These are phyloP conservation scores for Aleadryas rufinucha DNA, from an alignment of 2,113 vertebrate genomes.

Conservation along the genomic window DNA sequence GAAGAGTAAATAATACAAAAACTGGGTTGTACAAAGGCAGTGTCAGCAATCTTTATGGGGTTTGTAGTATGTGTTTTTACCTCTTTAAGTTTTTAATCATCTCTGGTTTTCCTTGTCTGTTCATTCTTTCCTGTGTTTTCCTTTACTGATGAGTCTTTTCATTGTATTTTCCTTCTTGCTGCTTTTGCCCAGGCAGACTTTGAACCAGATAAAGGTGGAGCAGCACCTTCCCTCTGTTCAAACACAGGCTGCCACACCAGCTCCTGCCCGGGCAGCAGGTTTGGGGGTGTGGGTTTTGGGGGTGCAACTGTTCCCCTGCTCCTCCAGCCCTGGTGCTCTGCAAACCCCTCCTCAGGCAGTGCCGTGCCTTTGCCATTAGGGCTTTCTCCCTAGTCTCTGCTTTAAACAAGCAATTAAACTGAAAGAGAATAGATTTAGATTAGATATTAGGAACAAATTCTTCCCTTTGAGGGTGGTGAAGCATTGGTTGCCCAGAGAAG, in stretches of 20 bases:
- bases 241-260: accelerated
- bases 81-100: background rate
- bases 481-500: background rate
- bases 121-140: background rate
- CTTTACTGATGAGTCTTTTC: background rate
- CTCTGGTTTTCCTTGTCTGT: background rate
- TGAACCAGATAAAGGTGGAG: background rate
- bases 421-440: background rate
- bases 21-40: background rate
- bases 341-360: background rate
- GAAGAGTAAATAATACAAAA: background rate
- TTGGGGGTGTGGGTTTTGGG: background rate
- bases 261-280: background rate
- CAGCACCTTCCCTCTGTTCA: background rate
- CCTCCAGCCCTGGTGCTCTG: background rate
- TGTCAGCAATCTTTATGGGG: background rate
- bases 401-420: background rate
- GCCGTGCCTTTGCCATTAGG: background rate
- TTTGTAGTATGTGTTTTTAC: background rate
- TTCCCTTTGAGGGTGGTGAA: background rate
- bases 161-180: background rate
- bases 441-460: background rate
- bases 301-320: background rate
- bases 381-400: background rate
- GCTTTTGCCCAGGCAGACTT: background rate